Evolutionary conservation across 2,797 vertebrate genomes (phyloP).

Genomic region (Mycteria americana): DNA sequence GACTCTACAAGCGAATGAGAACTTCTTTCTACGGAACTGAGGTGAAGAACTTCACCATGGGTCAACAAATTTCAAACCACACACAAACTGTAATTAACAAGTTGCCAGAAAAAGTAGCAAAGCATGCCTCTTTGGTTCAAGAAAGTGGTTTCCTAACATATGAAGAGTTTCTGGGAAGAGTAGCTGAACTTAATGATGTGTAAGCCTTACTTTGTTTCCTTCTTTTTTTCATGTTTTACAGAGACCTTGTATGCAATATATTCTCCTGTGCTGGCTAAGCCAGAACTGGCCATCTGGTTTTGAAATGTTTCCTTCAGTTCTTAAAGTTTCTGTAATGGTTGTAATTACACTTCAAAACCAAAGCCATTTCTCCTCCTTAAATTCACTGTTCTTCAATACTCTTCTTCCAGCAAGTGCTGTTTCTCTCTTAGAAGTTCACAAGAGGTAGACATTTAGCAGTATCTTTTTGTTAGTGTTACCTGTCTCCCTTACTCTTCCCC

Average conservation of each 20-base stretch:
- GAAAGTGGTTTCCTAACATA: conserved; percentile 94
- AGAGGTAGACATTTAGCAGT: background rate
- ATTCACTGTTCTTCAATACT: background rate
- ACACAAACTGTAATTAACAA: conserved; percentile 86
- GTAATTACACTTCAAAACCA: background rate
- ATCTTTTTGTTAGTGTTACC: background rate
- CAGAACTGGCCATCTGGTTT: background rate
- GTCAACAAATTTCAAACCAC: conserved; percentile 92
- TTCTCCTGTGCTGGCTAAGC: background rate
- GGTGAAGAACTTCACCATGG: conserved; percentile 82
- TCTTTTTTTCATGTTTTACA: background rate
- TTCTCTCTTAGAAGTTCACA: background rate
- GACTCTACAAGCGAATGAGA: conserved; percentile 56
- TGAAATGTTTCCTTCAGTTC: background rate
- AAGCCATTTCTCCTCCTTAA: background rate
- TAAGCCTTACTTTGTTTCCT: conserved; percentile 76
- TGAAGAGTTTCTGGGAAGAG: conserved; percentile 94
- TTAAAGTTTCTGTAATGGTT: background rate
- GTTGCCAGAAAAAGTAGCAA: conserved; percentile 94
- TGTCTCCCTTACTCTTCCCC: background rate
- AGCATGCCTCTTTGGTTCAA: conserved; percentile 87
- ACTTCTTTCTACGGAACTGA: conserved; percentile 51
- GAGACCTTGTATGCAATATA: background rate
- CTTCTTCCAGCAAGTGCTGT: background rate
- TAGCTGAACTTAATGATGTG: conserved; percentile 96